Percentiles rank a stretch among this genome's conserved stretches.
These are phyloP conservation scores for Buteo buteo DNA, from an alignment of 2,113 vertebrate species.

Conservation along the genomic window DNA sequence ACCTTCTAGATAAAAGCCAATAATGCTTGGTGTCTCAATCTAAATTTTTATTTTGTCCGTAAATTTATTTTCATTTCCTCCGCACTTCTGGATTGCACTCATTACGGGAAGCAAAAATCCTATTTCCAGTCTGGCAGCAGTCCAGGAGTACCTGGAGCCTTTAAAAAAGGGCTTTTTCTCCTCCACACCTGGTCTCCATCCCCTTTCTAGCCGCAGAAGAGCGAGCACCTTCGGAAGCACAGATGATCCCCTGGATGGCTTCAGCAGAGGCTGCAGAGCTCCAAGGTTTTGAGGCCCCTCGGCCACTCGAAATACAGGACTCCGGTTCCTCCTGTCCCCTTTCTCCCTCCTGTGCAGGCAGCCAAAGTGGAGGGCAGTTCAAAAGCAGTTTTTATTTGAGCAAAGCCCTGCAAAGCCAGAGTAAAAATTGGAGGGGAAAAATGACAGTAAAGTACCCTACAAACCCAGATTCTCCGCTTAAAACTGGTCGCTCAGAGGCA, in stretches of 20 bases:
- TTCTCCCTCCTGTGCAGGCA: background rate
- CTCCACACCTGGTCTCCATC: background rate
- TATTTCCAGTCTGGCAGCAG: background rate
- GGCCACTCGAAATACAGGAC: background rate
- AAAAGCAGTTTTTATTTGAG: background rate
- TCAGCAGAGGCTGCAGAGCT: background rate
- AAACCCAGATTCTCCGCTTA: background rate
- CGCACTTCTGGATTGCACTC: background rate
- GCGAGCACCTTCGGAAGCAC: background rate
- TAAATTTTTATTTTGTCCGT: slow-evolving; percentile 31
- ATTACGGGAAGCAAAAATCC: background rate
- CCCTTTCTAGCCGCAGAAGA: background rate
- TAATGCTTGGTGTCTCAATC: slow-evolving; percentile 9
- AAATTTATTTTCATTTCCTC: slow-evolving; percentile 46
- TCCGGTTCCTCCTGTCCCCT: background rate
- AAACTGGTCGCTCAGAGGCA: background rate
- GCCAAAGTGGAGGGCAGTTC: background rate
- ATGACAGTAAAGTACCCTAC: background rate
- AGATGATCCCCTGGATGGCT: background rate
- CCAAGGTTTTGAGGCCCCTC: background rate
- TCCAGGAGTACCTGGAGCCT: background rate
- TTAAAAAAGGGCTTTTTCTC: background rate
- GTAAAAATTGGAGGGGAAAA: background rate
- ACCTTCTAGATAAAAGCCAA: slow-evolving; percentile 22
- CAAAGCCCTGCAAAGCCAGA: background rate